Percentiles rank a stretch among this genome's conserved stretches.
These are phyloP conservation scores for Acanthacorydalis orientalis DNA, from an alignment of 2,888 invertebrate genomes.

Conservation along the genomic window DNA sequence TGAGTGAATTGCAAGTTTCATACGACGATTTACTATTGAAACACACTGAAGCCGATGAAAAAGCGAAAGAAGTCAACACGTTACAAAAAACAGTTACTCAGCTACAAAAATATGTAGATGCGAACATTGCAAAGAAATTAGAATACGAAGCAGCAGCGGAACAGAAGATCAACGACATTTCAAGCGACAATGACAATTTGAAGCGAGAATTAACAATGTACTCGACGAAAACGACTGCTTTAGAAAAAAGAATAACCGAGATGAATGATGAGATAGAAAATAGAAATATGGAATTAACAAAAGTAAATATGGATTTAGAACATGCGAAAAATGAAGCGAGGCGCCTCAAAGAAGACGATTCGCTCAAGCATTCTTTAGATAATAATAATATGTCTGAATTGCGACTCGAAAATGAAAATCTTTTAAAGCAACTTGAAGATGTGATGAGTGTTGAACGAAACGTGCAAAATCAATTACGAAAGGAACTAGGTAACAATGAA, in stretches of 20 bases:
- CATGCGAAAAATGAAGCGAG: slow-evolving; percentile 19
- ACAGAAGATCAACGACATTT: slow-evolving; percentile 6
- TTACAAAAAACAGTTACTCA: not conserved
- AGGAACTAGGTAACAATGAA: not conserved
- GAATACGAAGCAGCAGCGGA: slow-evolving; percentile 11
- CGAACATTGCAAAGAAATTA: slow-evolving; percentile 19
- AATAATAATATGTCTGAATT: slow-evolving; percentile 27
- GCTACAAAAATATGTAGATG: not conserved
- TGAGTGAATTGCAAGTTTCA: not conserved
- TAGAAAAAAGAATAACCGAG: not conserved
- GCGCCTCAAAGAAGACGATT: slow-evolving; percentile 18
- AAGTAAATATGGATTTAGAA: not conserved
- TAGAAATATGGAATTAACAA: not conserved
- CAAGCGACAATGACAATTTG: slow-evolving; percentile 16
- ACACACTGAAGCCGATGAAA: not conserved
- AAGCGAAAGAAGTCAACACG: not conserved
- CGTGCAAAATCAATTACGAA: slow-evolving; percentile 9
- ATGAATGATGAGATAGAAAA: not conserved
- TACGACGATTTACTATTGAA: not conserved
- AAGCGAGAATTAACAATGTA: slow-evolving; percentile 16
- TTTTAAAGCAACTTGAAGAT: slow-evolving; percentile 17
- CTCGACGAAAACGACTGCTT: not conserved
- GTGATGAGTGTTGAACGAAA: slow-evolving; percentile 23
- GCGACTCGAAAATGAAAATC: slow-evolving; percentile 22
- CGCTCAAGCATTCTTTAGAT: slow-evolving; percentile 17